Percentiles rank a stretch among this genome's conserved stretches.
Conservation (phyloP, 2,888 invertebrate species). For the Agriotes lineatus region DNA sequence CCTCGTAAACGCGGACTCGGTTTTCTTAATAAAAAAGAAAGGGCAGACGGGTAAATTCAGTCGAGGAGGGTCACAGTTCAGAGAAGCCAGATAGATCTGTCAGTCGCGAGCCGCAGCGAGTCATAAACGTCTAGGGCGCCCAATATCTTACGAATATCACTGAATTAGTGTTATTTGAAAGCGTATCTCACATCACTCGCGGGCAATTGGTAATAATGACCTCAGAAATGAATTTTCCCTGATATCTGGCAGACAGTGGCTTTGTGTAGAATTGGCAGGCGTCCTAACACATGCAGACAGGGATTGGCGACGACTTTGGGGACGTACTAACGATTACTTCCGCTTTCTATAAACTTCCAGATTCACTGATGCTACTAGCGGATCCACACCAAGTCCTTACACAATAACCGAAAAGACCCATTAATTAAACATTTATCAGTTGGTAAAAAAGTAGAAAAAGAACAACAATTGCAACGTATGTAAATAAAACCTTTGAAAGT, state of each 20-base stretch:
- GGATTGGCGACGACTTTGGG: conserved; percentile 43
- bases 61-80: conserved; percentile 16
- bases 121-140: conserved; percentile 39
- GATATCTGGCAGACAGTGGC: conserved; percentile 44
- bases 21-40: conserved; percentile 9
- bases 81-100: conserved; percentile 27
- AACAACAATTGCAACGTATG: too few species aligned
- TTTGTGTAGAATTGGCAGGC: conserved; percentile 47
- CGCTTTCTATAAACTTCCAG: conserved; percentile 34
- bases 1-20: neutral
- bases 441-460: too few species aligned
- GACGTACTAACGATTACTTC: conserved; percentile 42
- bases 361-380: conserved; percentile 10
- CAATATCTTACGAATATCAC: conserved; percentile 42
- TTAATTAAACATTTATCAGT: too few species aligned
- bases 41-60: too few species aligned
- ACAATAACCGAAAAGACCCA: too few species aligned
- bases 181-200: conserved; percentile 44
- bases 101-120: conserved; percentile 28
- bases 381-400: neutral
- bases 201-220: conserved; percentile 47
- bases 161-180: conserved; percentile 46
- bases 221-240: conserved; percentile 45
- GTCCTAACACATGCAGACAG: conserved; percentile 47
- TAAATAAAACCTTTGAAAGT: too few species aligned